Evolutionary conservation across 2,888 invertebrate species (phyloP), one percentile per base, ranked within the genome.

Genomic region (Zootermopsis nevadensis): DNA sequence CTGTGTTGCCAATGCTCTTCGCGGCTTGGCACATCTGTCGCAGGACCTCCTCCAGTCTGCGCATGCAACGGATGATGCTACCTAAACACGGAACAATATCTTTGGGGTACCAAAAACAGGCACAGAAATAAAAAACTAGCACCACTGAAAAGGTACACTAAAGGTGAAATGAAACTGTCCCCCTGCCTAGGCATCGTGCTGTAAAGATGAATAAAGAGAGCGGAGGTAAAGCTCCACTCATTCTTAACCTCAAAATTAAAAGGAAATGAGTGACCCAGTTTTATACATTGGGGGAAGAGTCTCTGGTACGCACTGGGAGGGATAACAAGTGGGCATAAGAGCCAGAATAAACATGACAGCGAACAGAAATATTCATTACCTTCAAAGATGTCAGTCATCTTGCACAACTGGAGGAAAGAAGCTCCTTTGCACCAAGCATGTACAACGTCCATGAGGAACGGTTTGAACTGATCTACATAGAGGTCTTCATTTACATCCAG

Each of bases 341-440:
- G 42, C 2, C 42, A 42, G 6, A 12, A 8, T 6, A n/a, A 7
- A 12, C 42, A 42, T 42, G 15, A 42, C 15, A 15, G 42, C 42
- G 15, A 42, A 42, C 12, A 42, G 42, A n/a, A n/a, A n/a, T n/a
- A n/a, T 15, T 48, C 48, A 48, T 85, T 88, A 94, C 95, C 99
- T 93, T 99, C 99, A 89, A 98, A 99, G 80, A 98, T 96, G 86
- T 98, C 98, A 0, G 98, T 98, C 95, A 98, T 97, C 91, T 96
- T 95, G 91, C 98, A 98, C 83, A 99, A 94, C 88, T 97, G 95
- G 85, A 95, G 91, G 90, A 99, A 99, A 38, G 94, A 92, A 33
- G 96, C 94, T 15, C 99, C 99, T 88, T 97, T 97, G 87, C 97
- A 96, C 99, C 99, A 99, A 2, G 97, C 93, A 87, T 96, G 94